Evolutionary conservation across 2,888 invertebrate species (phyloP).

Genomic region (Teinopalpus imperialis): DNA sequence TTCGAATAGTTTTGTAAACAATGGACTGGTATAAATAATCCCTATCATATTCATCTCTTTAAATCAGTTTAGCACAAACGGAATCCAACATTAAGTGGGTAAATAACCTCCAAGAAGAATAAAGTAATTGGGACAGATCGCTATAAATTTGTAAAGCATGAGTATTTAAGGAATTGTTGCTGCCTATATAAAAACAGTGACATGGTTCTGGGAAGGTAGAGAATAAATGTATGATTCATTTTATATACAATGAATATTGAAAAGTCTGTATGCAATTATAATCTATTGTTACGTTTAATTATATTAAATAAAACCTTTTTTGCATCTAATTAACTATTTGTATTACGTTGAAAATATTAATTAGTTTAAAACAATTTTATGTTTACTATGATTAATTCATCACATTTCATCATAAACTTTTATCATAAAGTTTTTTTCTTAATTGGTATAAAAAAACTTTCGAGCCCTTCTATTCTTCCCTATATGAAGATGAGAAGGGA

Average conservation of each 20-base stretch:
- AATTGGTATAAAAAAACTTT: constrained; percentile 6
- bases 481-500: constrained; percentile 57
- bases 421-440: too few species aligned
- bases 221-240: neutral
- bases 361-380: too few species aligned
- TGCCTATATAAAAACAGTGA: neutral
- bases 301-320: too few species aligned
- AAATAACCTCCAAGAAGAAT: constrained; percentile 11
- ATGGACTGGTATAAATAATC: constrained; percentile 35
- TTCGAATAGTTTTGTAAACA: constrained; percentile 39
- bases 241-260: too few species aligned
- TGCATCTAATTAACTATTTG: too few species aligned
- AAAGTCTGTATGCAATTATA: too few species aligned
- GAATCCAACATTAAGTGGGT: neutral
- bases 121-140: constrained; percentile 10
- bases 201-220: neutral
- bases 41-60: constrained; percentile 28
- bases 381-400: too few species aligned
- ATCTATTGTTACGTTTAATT: too few species aligned
- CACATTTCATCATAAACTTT: too few species aligned
- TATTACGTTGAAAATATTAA: too few species aligned
- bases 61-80: constrained; percentile 2
- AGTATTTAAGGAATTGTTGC: neutral
- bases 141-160: constrained; percentile 3
- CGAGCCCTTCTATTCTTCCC: constrained; percentile 25